A percentile compares a stretch with the other conserved stretches of the same genome.
phyloP scores from a whole-genome alignment of 2,888 invertebrate genomes.

The Brachyptera risi region DNA sequence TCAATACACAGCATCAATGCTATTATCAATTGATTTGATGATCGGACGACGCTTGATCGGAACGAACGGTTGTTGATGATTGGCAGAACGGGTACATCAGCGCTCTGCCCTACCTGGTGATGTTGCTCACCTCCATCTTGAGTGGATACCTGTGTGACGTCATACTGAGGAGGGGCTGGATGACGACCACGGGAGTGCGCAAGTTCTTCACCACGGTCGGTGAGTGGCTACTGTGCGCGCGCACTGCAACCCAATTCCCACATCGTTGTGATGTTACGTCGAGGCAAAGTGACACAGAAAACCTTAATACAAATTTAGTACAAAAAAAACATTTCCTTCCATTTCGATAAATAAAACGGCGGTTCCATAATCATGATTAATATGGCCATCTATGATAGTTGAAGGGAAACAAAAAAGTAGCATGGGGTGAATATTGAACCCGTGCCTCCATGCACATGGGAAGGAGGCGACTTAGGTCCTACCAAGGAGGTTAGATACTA shows the following conservation, averaged over 20 bases:
- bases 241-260: background rate
- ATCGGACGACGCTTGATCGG: too few species aligned
- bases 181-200: slow-evolving; percentile 54
- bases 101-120: slow-evolving; percentile 60
- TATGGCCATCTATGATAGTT: too few species aligned
- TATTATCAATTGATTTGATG: too few species aligned
- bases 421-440: too few species aligned
- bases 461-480: too few species aligned
- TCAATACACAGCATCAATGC: too few species aligned
- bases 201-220: slow-evolving; percentile 66
- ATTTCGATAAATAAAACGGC: too few species aligned
- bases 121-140: slow-evolving; percentile 60
- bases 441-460: too few species aligned
- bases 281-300: background rate
- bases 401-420: too few species aligned
- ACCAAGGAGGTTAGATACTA: too few species aligned
- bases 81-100: slow-evolving; percentile 55
- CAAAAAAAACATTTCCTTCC: background rate
- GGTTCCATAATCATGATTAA: too few species aligned
- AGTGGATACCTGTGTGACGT: slow-evolving; percentile 67
- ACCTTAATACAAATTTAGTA: background rate
- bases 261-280: too few species aligned
- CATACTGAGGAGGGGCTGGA: slow-evolving; percentile 55
- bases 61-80: background rate
- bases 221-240: slow-evolving; percentile 43